These are phyloP conservation scores for Chouioia cunea DNA, from an alignment of 2,888 invertebrate genomes.

Conservation along the genomic window DNA sequence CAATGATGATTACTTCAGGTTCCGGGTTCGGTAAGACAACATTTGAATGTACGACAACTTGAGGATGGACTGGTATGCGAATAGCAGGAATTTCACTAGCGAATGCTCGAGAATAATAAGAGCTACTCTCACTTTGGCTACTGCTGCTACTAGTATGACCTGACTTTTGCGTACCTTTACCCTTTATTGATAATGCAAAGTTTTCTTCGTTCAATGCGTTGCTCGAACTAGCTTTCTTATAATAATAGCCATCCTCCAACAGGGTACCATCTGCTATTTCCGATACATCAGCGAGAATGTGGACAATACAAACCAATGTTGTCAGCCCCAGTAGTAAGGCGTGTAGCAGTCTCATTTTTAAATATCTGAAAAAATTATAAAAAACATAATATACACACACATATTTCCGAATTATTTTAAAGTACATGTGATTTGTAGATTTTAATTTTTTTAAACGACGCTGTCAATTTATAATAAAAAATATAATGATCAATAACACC, in stretches of 20 bases:
- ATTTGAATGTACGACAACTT: conserved; percentile 2
- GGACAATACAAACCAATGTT: conserved; percentile 49
- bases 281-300: conserved; percentile 50
- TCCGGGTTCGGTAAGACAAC: conserved; percentile 42
- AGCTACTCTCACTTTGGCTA: conserved; percentile 47
- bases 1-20: conserved; percentile 35
- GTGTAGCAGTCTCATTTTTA: conserved; percentile 53
- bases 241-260: conserved; percentile 48
- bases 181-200: conserved; percentile 45
- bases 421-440: not conserved
- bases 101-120: conserved; percentile 47
- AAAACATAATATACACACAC: not conserved
- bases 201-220: conserved; percentile 48
- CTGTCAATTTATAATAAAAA: not conserved
- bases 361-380: conserved; percentile 47
- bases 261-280: conserved; percentile 43
- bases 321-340: conserved; percentile 53
- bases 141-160: conserved; percentile 47
- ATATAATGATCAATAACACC: not conserved
- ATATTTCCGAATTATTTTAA: not conserved
- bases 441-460: not conserved
- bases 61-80: conserved; percentile 18
- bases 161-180: conserved; percentile 41
- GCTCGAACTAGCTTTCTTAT: conserved; percentile 48
- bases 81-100: conserved; percentile 44